These are phyloP conservation scores for Planiliza haematocheilus DNA, from an alignment of 2,113 vertebrate species.

Conservation along the genomic window DNA sequence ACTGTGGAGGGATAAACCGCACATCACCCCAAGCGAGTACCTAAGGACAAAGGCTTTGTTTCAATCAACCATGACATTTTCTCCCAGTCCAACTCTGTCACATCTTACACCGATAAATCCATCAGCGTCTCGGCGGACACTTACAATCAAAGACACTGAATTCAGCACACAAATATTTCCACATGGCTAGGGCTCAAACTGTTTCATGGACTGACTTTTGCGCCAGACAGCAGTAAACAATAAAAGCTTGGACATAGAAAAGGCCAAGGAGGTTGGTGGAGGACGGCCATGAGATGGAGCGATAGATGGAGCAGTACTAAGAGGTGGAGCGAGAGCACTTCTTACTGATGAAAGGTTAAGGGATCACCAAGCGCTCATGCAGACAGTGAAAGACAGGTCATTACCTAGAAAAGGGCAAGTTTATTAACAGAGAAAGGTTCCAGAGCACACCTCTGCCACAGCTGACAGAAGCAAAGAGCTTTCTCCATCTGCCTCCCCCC, in stretches of 20 bases:
- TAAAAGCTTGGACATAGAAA: slow-evolving; percentile 51
- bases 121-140: slow-evolving; percentile 53
- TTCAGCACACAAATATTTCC: slow-evolving; percentile 26
- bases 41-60: slow-evolving; percentile 45
- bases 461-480: slow-evolving; percentile 72
- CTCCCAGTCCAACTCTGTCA: slow-evolving; percentile 48
- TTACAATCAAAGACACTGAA: slow-evolving; percentile 27
- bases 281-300: slow-evolving; percentile 61
- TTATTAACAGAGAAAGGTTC: slow-evolving; percentile 82
- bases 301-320: slow-evolving; percentile 53
- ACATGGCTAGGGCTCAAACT: slow-evolving; percentile 47
- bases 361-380: slow-evolving; percentile 67
- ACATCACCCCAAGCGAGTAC: neutral
- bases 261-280: slow-evolving; percentile 37
- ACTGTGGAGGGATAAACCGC: too few species aligned
- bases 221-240: slow-evolving; percentile 46
- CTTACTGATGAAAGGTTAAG: slow-evolving; percentile 79
- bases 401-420: slow-evolving; percentile 80
- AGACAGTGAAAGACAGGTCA: slow-evolving; percentile 76
- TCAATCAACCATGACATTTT: slow-evolving; percentile 61
- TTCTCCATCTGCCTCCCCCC: slow-evolving; percentile 44
- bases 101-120: slow-evolving; percentile 63
- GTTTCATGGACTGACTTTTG: slow-evolving; percentile 28
- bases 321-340: slow-evolving; percentile 53
- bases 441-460: slow-evolving; percentile 56